Conservation (phyloP, 2,888 invertebrate genomes). For the Drosophila recens region DNA sequence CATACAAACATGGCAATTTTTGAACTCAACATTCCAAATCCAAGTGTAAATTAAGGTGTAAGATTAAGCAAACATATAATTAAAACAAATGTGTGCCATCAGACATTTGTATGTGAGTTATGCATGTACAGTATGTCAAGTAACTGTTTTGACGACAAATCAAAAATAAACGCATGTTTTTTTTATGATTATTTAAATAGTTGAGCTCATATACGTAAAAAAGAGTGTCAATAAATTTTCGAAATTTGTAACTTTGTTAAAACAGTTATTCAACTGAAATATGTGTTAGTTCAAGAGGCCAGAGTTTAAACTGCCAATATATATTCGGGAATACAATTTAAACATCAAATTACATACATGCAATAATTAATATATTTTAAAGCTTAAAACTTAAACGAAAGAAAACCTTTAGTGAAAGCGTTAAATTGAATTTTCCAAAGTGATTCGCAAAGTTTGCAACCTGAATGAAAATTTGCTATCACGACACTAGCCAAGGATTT, state of each 20-base stretch:
- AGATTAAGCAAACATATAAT: slow-evolving; percentile 15
- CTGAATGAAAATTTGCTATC: slow-evolving; percentile 53
- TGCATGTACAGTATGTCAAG: neutral
- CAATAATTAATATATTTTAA: neutral
- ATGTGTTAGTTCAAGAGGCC: neutral
- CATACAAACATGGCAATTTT: slow-evolving; percentile 30
- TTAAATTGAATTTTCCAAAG: slow-evolving; percentile 16
- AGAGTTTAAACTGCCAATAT: neutral
- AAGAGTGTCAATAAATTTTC: no score
- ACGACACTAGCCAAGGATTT: slow-evolving; percentile 83
- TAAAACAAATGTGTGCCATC: slow-evolving; percentile 1
- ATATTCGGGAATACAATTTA: neutral
- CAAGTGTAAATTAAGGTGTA: slow-evolving; percentile 19
- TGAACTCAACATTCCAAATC: slow-evolving; percentile 23
- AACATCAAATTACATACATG: neutral
- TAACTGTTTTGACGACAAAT: no score
- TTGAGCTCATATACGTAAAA: no score
- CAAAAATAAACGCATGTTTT: no score
- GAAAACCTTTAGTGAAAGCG: slow-evolving; percentile 2
- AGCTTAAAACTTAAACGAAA: neutral
- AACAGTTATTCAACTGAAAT: no score
- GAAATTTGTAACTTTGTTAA: no score
- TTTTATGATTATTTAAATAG: no score
- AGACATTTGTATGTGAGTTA: neutral
- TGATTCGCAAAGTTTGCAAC: slow-evolving; percentile 31